A percentile compares a stretch with the other conserved stretches of the same genome.
Conservation (phyloP, 1,140 invertebrate genomes). For the Pinna nobilis region DNA sequence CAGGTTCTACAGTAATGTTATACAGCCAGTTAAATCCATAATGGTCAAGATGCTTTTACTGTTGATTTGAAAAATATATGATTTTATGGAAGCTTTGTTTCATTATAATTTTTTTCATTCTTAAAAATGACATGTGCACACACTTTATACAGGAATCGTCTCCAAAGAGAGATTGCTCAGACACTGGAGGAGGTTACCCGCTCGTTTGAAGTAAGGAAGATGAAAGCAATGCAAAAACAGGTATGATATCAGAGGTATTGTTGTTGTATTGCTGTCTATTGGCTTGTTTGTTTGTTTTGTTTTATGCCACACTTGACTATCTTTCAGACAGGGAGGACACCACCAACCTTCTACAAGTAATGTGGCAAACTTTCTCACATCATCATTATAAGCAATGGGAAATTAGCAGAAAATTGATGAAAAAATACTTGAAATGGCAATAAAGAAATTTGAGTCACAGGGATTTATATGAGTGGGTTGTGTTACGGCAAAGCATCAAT, state of each 20-base stretch:
- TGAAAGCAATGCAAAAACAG: slow-evolving; percentile 59
- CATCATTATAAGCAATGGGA: no score
- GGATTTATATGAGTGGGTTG: no score
- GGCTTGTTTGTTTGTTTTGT: not conserved
- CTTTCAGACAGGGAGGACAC: no score
- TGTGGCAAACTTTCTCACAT: no score
- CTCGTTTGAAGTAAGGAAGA: slow-evolving; percentile 57
- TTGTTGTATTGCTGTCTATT: not conserved
- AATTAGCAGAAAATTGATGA: no score
- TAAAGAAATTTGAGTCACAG: no score
- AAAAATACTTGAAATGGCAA: no score
- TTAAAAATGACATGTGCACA: no score
- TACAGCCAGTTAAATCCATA: no score
- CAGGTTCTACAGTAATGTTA: no score
- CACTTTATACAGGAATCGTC: slow-evolving; percentile 57
- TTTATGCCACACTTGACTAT: not conserved
- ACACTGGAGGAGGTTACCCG: slow-evolving; percentile 59
- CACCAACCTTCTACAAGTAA: no score
- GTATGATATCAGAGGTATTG: slow-evolving; percentile 27
- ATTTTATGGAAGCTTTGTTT: not conserved
- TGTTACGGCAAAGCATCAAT: no score
- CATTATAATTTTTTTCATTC: not conserved
- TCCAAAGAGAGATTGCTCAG: slow-evolving; percentile 65
- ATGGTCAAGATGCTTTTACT: not conserved
- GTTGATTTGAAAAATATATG: not conserved